phyloP scores from a whole-genome alignment of 2,797 vertebrate genomes.

The Hippocampus kuda region DNA sequence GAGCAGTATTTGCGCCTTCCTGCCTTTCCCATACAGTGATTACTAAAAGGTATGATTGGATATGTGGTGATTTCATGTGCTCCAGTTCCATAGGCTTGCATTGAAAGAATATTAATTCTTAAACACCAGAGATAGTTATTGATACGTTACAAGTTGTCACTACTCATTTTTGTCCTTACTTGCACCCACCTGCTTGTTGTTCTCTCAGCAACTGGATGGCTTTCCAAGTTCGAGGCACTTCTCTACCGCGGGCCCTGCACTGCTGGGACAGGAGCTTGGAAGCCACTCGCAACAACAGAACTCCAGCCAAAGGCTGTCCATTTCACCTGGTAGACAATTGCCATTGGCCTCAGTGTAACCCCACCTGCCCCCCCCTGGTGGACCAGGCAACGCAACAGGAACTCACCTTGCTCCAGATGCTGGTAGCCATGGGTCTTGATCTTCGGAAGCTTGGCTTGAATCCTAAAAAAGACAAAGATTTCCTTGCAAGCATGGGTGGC shows the following conservation, averaged over 20 bases:
- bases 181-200: background rate
- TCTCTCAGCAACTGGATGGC: conserved; percentile 71
- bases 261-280: conserved; percentile 79
- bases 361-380: conserved; percentile 72
- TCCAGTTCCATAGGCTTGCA: background rate
- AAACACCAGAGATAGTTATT: background rate
- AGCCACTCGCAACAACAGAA: conserved; percentile 66
- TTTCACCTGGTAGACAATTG: conserved; percentile 75
- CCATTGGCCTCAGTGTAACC: conserved; percentile 78
- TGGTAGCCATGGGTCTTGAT: conserved; percentile 72
- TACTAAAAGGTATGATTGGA: conserved; percentile 71
- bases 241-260: conserved; percentile 70
- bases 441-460: conserved; percentile 68
- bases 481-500: conserved; percentile 62
- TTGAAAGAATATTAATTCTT: background rate
- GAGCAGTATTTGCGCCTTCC: conserved; percentile 76
- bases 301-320: conserved; percentile 68
- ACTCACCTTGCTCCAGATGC: conserved; percentile 71
- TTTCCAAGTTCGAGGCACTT: conserved; percentile 71
- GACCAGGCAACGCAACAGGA: conserved; percentile 72
- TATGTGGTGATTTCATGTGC: too few species aligned
- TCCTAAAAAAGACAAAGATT: conserved; percentile 55
- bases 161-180: background rate
- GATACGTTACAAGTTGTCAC: background rate
- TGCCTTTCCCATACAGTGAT: conserved; percentile 77